Base-by-base conservation (phyloP, 1,140 invertebrate species). In the Choristoneura fumiferana region DNA sequence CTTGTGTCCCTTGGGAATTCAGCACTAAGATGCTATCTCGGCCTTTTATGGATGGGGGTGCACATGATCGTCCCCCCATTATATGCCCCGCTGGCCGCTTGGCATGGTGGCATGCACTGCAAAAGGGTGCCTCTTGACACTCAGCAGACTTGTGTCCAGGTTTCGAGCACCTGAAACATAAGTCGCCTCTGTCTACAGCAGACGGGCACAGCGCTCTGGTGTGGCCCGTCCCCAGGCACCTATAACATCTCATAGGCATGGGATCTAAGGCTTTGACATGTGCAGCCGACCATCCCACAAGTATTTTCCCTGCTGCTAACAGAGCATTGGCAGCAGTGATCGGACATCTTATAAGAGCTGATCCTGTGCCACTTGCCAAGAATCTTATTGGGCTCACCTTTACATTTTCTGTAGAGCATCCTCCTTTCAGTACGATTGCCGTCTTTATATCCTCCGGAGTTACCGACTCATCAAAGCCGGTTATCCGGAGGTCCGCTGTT, bases 1-100 rank as follows among this genome's bases (percentile, higher is more conserved):
- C 65, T 8, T 57, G 4, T 13, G 63, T 62, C 4, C 17, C 14
- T 33, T 63, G 67, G 6, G 40, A 17, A 2, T 8, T 10, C n/a
- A n/a, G n/a, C n/a, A n/a, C n/a, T n/a, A n/a, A n/a, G n/a, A 4
- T 15, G 8, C 9, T 9, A 0, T 9, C 8, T 6, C 9, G 14
- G 2, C 12, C 5, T 10, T 3, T 17, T 17, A 8, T 15, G 4
- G 39, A 14, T 1, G 39, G 2, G 6, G 22, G 22, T 6, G 2
- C 9, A 6, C 39, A 40, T 0, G 4, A 2, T 9, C 1, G 14
- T 18, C 40, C 40, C 18, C 40, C 40, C 40, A 43, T 43, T 3
- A 10, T 1, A 15, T 43, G 40, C 10, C 9, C 4, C 4, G 8
- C 8, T 0, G 15, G 15, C 0, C 4, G 15, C 15, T n/a, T 22